Percentiles rank a stretch among this genome's conserved stretches.
These are phyloP conservation scores for Coreoperca whiteheadi DNA, from an alignment of 2,113 vertebrate species.

Conservation along the genomic window DNA sequence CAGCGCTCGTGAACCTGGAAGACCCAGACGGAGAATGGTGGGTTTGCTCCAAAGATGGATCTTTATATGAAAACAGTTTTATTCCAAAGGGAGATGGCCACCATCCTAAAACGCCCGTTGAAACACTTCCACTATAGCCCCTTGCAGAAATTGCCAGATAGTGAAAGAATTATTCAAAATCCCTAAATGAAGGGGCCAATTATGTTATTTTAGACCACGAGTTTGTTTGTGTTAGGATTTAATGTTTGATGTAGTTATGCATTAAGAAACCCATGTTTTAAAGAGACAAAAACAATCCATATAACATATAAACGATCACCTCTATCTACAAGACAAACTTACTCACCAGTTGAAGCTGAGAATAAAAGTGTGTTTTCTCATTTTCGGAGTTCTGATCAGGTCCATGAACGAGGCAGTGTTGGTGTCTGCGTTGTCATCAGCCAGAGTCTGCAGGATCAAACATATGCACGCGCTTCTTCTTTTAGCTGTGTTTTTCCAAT, in stretches of 20 bases:
- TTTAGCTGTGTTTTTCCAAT: background rate
- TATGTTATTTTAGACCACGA: too few relatives aligned
- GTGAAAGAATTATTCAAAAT: too few relatives aligned
- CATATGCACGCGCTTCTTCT: too few relatives aligned
- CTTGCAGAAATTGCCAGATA: too few relatives aligned
- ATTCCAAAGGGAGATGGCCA: background rate
- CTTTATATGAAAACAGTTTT: too few relatives aligned
- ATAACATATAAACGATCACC: background rate
- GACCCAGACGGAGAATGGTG: background rate
- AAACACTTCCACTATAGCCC: background rate
- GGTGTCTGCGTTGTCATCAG: conserved; percentile 78
- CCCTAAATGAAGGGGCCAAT: too few relatives aligned
- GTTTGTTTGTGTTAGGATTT: background rate
- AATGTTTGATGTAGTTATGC: background rate
- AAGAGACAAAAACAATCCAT: background rate
- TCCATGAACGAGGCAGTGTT: conserved; percentile 87
- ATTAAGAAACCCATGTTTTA: background rate
- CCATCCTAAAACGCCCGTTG: background rate
- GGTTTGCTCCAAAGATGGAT: background rate
- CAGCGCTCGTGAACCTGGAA: conserved; percentile 91
- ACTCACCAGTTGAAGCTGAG: conserved; percentile 92
- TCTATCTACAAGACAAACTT: background rate
- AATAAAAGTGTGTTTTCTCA: conserved; percentile 92
- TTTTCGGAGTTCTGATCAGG: conserved; percentile 90
- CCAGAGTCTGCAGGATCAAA: conserved; percentile 75